Evolutionary conservation across 2,797 vertebrate species (phyloP), one percentile per base, ranked within the genome.

Genomic region (Chaetophractus vellerosus): DNA sequence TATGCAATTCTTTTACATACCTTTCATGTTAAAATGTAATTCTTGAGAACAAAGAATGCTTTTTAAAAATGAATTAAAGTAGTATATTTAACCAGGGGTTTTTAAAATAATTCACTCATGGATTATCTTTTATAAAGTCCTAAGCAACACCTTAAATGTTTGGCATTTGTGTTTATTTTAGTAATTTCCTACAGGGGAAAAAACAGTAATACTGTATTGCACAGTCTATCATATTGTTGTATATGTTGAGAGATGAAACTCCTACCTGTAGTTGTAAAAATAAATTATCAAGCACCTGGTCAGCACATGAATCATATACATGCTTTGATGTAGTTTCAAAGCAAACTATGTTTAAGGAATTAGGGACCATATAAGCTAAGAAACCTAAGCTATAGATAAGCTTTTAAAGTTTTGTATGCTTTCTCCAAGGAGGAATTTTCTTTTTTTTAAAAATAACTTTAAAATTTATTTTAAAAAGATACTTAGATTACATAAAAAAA

Each of bases 121-220:
- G 78, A 84, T 55, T 66, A 85, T 10, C 9, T 91, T 36, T 76
- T 64, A 0, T 45, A 79, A 94, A 68, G 68, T 89, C 86, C 48
- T 89, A 90, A 91, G 76, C 24, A 91, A 91, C 93, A 86, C 36
- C 23, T 61, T 55, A 72, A 88, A 90, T 85, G 24, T 19, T 61
- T 92, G 91, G 59, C 57, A 28, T 79, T 59, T 48, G 21, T 86
- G 55, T 72, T 90, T 87, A 84, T 45, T 80, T 74, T 41, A 80
- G 59, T 83, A 64, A 79, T 69, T 88, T 88, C 16, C 69, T 81
- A 21, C 24, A 2, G 31, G 28, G 10, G 57, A 72, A 88, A 88
- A 66, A 45, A 74, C 6, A 64, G 9, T 66, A 21, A 72, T 19
- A 71, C 24, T 52, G 36, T 12, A 61, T 2, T 75, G 71, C 26